Base-by-base conservation (phyloP, 2,113 vertebrate species). In the Podiceps cristatus region DNA sequence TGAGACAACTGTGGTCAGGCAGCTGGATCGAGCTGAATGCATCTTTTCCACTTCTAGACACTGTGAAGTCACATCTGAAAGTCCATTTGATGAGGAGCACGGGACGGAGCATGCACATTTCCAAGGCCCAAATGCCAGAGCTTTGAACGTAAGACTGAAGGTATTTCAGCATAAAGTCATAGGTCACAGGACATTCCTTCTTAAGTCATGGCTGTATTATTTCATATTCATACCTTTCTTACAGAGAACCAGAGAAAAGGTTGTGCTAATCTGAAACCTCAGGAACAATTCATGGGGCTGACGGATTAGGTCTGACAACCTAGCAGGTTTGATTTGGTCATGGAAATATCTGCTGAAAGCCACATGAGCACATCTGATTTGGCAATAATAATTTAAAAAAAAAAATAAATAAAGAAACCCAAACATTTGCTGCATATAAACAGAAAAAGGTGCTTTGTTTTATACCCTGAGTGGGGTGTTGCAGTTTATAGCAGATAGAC, bases 391-490 rank as follows among this genome's bases (percentile, higher is more conserved):
- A 82, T 72, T 52, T 2, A 20, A 60, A 45, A 52, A 45, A n/a
- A 28, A 35, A 35, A 24, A 16, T 42, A 25, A 7, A 5, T 8
- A 50, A 55, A 52, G 19, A 85, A 55, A 4, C 31, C 19, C 25
- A 78, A 81, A 73, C 4, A 72, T 87, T 94, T 90, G 66, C 40
- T 82, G 40, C 75, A 85, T 60, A 78, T 50, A 72, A 93, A 64
- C 50, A 90, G 50, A 90, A 93, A 88, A 91, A 79, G 42, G 86
- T 85, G 28, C 63, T 90, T 92, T 94, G 82, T 88, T 80, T 83
- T 83, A 73, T 90, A 47, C 37, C 15, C 50, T n/a, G 62, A 71
- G 52, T 47, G 53, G 76, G 28, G 75, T 90, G 50, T 78, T 83
- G 44, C 69, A 92, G 29, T 81, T 87, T 85, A 88, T 59, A 91